Base-by-base conservation (phyloP, 1,140 invertebrate species). In the Leptonema lineaticorne region DNA sequence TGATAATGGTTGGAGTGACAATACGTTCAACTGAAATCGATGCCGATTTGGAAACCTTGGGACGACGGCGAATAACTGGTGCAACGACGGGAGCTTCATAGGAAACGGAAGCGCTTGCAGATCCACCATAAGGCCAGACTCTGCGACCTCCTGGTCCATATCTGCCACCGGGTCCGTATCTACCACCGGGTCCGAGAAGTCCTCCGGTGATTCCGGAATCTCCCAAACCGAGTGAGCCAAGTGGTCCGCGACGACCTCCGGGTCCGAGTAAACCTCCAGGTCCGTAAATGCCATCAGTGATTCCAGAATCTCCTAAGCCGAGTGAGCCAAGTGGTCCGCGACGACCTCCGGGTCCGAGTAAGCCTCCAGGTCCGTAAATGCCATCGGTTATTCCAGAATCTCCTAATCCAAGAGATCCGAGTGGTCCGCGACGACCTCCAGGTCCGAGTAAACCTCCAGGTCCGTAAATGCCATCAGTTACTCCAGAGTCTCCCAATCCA, bases 361-460 rank as follows among this genome's bases (percentile, higher is more conserved):
- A 7, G 41, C 7, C 45, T 20, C 45, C 45, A 48, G 5, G 14
- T 20, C 14, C 30, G 11, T 33, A 11, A 6, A 14, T 5, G 18
- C 64, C 53, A 37, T 58, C 64, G 27, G 53, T 11, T 1, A 33
- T 50, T 6, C 53, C 53, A 24, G 50, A 67, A 20, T 11, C 20
- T 16, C 63, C 63, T 30, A 30, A 26, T 4, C 14, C 16, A 30
- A n/a, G 20, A 26, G 6, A 20, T 46, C 20, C 45, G 7, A 16
- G 18, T 8, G 30, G 41, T 2, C 67, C 9, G 27, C 24, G 22
- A 27, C 20, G 3, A n/a, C n/a, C n/a, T n/a, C n/a, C n/a, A n/a
- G n/a, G n/a, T n/a, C n/a, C n/a, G n/a, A n/a, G n/a, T n/a, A n/a
- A n/a, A n/a, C n/a, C n/a, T n/a, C n/a, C n/a, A n/a, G n/a, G n/a